A percentile compares a stretch with the other conserved stretches of the same genome.
Conservation (phyloP, 2,113 vertebrate species). For the Candoia aspera region DNA sequence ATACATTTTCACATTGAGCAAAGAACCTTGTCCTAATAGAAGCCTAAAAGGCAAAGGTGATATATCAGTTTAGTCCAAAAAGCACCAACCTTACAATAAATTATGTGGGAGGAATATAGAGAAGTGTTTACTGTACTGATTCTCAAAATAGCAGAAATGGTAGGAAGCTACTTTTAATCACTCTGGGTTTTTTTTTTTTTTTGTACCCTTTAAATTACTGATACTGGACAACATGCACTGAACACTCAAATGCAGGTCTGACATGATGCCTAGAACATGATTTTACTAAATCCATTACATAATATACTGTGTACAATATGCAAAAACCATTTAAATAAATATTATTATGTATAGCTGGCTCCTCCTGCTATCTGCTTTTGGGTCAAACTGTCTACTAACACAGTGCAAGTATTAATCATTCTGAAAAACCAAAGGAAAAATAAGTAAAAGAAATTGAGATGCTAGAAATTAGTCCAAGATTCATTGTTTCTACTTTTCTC, state of each 20-base stretch:
- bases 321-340: background rate
- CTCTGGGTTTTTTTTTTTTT: background rate
- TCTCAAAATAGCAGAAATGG: background rate
- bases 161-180: background rate
- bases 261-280: background rate
- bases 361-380: background rate
- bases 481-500: background rate
- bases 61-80: background rate
- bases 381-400: background rate
- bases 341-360: background rate
- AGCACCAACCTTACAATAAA: background rate
- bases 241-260: background rate
- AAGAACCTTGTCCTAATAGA: background rate
- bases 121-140: background rate
- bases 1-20: background rate
- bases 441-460: background rate
- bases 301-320: background rate
- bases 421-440: background rate
- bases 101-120: background rate
- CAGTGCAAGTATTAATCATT: background rate
- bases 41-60: background rate
- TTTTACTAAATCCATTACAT: background rate
- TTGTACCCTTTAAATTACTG: background rate
- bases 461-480: background rate
- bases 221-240: background rate